Percentiles rank a stretch among this genome's conserved stretches.
Conservation (phyloP, 2,113 vertebrate species). For the Castor canadensis region DNA sequence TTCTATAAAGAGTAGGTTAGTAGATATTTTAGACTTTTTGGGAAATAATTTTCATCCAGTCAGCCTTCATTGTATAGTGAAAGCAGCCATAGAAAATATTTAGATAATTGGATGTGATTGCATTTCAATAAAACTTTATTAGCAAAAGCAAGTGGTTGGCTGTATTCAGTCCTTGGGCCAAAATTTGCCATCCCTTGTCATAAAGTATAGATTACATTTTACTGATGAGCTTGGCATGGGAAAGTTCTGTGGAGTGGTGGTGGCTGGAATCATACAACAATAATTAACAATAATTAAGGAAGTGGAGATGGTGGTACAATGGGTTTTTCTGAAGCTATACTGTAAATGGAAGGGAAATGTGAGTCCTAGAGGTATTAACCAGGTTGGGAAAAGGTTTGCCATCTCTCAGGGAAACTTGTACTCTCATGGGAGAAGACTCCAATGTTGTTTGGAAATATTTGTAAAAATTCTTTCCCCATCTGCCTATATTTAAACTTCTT, state of each 20-base stretch:
- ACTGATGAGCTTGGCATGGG: not conserved
- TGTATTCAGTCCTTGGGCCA: not conserved
- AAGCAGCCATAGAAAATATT: not conserved
- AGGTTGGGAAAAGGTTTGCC: not conserved
- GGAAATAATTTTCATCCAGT: not conserved
- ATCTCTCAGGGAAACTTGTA: not conserved
- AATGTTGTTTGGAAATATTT: conserved; percentile 45
- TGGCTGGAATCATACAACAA: not conserved
- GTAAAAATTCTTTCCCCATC: not conserved
- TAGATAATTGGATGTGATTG: not conserved
- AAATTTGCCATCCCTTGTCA: not conserved
- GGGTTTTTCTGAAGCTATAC: not conserved
- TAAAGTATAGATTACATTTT: not conserved
- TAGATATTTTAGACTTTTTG: not conserved
- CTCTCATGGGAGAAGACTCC: not conserved
- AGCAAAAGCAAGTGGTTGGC: not conserved
- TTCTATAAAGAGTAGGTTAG: not conserved
- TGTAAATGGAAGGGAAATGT: not conserved
- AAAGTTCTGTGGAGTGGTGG: not conserved
- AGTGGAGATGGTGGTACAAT: not conserved
- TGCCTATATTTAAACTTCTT: conserved; percentile 33
- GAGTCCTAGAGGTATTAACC: not conserved
- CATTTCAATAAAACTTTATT: conserved; percentile 23
- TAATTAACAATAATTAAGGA: not conserved
- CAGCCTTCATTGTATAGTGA: not conserved